These are phyloP conservation scores for Thera obeliscata DNA, from an alignment of 2,888 invertebrate species.

Conservation along the genomic window DNA sequence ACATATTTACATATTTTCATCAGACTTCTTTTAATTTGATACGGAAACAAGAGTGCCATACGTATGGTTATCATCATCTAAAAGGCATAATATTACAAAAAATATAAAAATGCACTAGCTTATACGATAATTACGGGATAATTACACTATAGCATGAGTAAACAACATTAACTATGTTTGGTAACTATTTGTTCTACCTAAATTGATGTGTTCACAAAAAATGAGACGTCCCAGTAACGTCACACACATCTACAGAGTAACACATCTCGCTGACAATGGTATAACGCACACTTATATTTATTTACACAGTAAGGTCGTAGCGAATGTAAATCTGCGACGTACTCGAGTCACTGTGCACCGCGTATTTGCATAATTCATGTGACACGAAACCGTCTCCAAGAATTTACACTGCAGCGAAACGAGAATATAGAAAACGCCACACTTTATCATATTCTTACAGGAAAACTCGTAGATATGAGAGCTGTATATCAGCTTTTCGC, in stretches of 20 bases:
- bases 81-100: not conserved
- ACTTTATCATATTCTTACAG: conserved; percentile 44
- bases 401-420: conserved; percentile 67
- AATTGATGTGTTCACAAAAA: conserved; percentile 12
- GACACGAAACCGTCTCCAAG: conserved; percentile 69
- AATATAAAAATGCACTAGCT: not conserved
- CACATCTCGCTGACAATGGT: conserved; percentile 43
- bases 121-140: too few relatives aligned
- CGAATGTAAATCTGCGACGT: conserved; percentile 66
- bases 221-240: conserved; percentile 1
- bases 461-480: conserved; percentile 37
- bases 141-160: not conserved
- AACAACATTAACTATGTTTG: not conserved
- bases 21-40: too few relatives aligned
- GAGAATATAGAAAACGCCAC: conserved; percentile 55
- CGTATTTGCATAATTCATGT: conserved; percentile 77
- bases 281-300: conserved; percentile 48
- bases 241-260: conserved; percentile 19
- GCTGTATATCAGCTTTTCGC: conserved; percentile 26
- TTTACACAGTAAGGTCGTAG: conserved; percentile 55
- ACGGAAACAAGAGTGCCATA: too few relatives aligned
- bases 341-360: conserved; percentile 59
- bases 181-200: conserved; percentile 1
- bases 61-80: too few relatives aligned
- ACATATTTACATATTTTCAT: too few relatives aligned